A percentile compares a stretch with the other conserved stretches of the same genome.
phyloP scores from a whole-genome alignment of 2,888 invertebrate genomes.

The Auanema freiburgensis region DNA sequence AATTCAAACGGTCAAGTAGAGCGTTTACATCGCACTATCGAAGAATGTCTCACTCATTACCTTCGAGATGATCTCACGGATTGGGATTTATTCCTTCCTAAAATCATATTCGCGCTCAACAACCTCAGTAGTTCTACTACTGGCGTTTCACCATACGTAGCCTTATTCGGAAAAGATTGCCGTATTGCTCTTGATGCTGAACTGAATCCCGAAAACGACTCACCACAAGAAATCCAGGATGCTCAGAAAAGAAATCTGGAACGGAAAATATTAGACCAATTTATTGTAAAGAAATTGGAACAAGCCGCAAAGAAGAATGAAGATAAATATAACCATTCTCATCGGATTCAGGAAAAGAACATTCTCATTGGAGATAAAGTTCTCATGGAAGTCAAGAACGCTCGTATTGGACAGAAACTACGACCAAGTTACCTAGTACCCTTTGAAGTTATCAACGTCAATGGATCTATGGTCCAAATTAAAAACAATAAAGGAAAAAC shows the following conservation, averaged over 20 bases:
- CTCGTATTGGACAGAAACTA: no score
- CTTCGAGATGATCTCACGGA: background rate
- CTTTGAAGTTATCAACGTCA: background rate
- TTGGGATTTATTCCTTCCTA: no score
- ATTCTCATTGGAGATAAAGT: background rate
- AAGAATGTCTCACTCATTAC: conserved; percentile 9
- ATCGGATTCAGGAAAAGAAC: background rate
- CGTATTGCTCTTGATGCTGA: conserved; percentile 3
- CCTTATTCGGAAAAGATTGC: conserved; percentile 9
- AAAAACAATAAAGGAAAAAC: no score
- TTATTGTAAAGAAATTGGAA: no score
- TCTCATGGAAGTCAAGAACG: background rate
- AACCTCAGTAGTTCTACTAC: background rate
- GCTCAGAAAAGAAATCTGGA: no score
- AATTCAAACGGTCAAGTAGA: conserved; percentile 10
- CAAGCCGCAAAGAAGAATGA: no score
- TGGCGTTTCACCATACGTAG: conserved; percentile 4
- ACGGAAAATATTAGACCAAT: no score
- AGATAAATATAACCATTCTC: no score
- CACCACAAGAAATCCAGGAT: no score
- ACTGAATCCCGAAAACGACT: no score
- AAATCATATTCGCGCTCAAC: no score
- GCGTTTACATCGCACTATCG: background rate
- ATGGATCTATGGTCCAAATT: no score
- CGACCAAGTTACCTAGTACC: background rate